These are phyloP conservation scores for Prunella fulvescens DNA, from an alignment of 2,113 vertebrate genomes.

Conservation along the genomic window DNA sequence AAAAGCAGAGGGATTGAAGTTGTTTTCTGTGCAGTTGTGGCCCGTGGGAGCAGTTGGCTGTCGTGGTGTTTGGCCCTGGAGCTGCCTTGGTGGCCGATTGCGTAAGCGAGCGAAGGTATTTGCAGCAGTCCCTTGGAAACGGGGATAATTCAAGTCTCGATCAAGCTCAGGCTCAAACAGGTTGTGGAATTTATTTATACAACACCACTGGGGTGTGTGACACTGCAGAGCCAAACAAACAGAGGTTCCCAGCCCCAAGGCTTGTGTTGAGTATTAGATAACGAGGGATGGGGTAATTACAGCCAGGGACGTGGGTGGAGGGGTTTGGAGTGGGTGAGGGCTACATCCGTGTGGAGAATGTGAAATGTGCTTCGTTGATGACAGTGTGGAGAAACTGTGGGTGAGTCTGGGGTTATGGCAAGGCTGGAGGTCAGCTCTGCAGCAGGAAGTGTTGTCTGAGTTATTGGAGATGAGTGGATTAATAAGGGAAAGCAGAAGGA, in stretches of 20 bases:
- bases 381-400: background rate
- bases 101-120: background rate
- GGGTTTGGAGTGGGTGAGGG: background rate
- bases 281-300: background rate
- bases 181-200: constrained; percentile 48
- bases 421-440: constrained; percentile 13
- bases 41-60: background rate
- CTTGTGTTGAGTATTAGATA: background rate
- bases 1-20: background rate
- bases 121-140: background rate
- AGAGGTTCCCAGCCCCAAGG: constrained; percentile 5
- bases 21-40: background rate
- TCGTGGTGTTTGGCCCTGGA: background rate
- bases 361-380: background rate
- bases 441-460: background rate
- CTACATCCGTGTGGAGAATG: background rate
- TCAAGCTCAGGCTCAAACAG: constrained; percentile 33
- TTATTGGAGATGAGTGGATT: background rate
- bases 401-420: background rate
- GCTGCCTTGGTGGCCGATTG: background rate
- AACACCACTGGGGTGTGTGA: background rate
- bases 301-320: constrained; percentile 25
- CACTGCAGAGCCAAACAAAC: background rate
- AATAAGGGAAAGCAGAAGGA: constrained; percentile 1
- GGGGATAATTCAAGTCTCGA: background rate